Percentiles rank a stretch among this genome's conserved stretches.
Conservation (phyloP, 1,140 invertebrate species). For the Archegozetes longisetosus region DNA sequence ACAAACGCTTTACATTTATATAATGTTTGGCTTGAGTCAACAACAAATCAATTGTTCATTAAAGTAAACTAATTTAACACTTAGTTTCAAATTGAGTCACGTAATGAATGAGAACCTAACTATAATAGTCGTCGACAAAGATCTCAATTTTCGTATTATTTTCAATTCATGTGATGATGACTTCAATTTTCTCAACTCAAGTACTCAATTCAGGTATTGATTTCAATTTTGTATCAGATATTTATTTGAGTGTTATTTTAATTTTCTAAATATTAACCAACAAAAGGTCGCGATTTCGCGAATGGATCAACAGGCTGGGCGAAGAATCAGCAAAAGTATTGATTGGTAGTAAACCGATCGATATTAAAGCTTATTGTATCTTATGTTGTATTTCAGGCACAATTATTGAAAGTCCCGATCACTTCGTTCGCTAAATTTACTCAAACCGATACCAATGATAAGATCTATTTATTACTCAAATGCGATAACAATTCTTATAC, state of each 20-base stretch:
- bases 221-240: not conserved
- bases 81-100: too few species aligned
- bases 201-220: too few species aligned
- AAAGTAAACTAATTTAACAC: too few species aligned
- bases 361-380: not conserved
- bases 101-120: not conserved
- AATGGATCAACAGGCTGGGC: not conserved
- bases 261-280: not conserved
- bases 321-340: constrained; percentile 3
- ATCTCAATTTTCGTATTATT: not conserved
- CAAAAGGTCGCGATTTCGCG: not conserved
- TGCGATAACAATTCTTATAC: not conserved
- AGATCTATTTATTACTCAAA: not conserved
- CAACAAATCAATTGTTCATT: too few species aligned
- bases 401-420: constrained; percentile 2
- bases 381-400: not conserved
- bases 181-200: not conserved
- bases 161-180: not conserved
- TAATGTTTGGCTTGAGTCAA: too few species aligned
- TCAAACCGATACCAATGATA: not conserved
- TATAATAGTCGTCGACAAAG: not conserved
- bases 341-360: not conserved
- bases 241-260: not conserved
- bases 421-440: not conserved
- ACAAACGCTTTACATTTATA: too few species aligned